Evolutionary conservation across 2,797 vertebrate genomes (phyloP).

Genomic region (Carduelis carduelis): DNA sequence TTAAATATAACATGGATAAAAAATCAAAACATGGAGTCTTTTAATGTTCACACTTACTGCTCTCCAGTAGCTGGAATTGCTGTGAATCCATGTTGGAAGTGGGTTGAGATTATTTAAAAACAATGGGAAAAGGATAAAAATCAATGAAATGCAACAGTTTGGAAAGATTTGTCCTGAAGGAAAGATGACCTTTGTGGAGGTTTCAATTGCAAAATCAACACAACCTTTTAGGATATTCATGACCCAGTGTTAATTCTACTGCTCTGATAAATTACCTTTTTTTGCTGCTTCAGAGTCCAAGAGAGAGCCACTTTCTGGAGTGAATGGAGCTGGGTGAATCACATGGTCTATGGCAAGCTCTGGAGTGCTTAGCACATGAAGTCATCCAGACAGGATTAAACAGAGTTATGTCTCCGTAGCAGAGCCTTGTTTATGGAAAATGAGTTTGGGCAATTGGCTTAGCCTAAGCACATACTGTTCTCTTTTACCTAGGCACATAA

Average conservation of each 20-base stretch:
- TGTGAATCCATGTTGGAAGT: not conserved
- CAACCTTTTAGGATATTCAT: not conserved
- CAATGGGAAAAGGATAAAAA: not conserved
- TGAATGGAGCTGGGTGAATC: constrained; percentile 54
- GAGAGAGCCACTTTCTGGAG: constrained; percentile 15
- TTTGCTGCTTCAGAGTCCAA: constrained; percentile 53
- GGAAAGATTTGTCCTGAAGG: not conserved
- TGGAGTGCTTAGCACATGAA: constrained; percentile 72
- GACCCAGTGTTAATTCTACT: not conserved
- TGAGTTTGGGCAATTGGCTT: constrained; percentile 57
- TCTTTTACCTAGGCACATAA: constrained; percentile 40
- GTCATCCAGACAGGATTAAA: constrained; percentile 71
- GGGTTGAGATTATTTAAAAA: not conserved
- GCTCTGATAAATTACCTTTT: constrained; percentile 43
- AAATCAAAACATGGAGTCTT: not conserved
- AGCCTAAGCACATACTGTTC: constrained; percentile 63
- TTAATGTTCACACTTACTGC: not conserved
- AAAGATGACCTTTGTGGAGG: not conserved
- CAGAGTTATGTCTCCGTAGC: constrained; percentile 66
- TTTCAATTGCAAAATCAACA: not conserved
- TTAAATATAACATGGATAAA: not conserved
- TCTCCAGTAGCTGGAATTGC: not conserved
- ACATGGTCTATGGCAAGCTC: constrained; percentile 43
- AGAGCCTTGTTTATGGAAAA: constrained; percentile 76
- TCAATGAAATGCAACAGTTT: not conserved